A percentile compares a stretch with the other conserved stretches of the same genome.
Conservation (phyloP, 92 coral and sea anemone species). For the Zoanthus gigantus region DNA sequence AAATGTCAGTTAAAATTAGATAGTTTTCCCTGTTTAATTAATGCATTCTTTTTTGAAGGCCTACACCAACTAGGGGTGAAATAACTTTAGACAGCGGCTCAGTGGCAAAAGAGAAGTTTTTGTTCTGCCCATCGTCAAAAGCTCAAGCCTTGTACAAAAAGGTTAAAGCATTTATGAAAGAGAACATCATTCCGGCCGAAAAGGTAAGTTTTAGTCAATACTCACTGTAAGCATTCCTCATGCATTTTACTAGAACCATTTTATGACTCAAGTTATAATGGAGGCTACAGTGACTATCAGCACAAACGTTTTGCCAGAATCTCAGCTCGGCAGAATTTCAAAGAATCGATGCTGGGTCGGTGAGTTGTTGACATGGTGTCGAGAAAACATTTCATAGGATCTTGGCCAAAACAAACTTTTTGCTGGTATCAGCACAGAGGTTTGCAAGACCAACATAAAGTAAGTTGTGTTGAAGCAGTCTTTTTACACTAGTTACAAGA, state of each 20-base stretch:
- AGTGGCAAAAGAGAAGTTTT: conserved; percentile 37
- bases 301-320: neutral
- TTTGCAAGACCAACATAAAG: no score
- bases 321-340: neutral
- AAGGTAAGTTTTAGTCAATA: conserved; percentile 55
- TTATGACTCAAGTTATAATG: neutral
- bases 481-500: no score
- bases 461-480: no score
- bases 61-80: neutral
- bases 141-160: conserved; percentile 70
- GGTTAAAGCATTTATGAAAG: conserved; percentile 80
- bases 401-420: neutral
- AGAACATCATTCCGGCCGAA: conserved; percentile 86
- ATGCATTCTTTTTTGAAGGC: neutral
- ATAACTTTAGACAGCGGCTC: neutral
- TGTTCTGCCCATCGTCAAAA: conserved; percentile 75
- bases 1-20: neutral
- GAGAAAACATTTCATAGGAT: neutral
- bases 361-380: neutral
- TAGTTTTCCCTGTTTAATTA: neutral
- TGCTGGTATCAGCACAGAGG: no score
- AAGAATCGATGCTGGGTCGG: neutral
- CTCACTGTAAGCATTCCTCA: neutral
- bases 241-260: neutral
- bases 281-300: neutral